These are phyloP conservation scores for Clarias batrachus DNA, from an alignment of 2,113 vertebrate genomes.

Conservation along the genomic window DNA sequence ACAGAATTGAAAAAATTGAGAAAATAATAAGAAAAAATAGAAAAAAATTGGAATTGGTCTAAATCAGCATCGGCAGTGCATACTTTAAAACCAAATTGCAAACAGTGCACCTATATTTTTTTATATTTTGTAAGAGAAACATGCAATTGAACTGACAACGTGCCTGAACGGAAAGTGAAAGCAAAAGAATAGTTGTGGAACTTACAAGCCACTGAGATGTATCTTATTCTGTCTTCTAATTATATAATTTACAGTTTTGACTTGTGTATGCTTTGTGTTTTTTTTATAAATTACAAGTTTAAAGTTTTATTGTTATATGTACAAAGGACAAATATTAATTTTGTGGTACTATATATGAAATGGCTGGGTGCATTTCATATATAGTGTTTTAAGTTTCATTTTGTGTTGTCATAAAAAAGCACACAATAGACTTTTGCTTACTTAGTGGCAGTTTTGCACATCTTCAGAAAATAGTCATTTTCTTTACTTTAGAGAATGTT, in stretches of 20 bases:
- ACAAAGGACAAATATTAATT: too few species aligned
- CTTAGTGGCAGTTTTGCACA: background rate
- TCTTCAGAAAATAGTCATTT: background rate
- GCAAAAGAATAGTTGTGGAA: background rate
- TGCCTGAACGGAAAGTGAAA: background rate
- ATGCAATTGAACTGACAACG: background rate
- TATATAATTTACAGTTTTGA: background rate
- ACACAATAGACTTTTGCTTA: background rate
- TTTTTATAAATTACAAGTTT: background rate
- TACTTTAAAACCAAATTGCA: too few species aligned
- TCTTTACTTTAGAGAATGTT: background rate
- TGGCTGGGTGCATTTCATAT: too few species aligned
- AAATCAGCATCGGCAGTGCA: too few species aligned
- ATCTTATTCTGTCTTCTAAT: background rate
- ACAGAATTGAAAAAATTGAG: too few species aligned
- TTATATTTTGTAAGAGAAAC: background rate
- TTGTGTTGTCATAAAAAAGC: background rate
- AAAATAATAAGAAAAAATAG: too few species aligned
- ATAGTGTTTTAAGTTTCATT: too few species aligned
- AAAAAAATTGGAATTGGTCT: too few species aligned
- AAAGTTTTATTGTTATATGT: too few species aligned
- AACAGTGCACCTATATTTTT: too few species aligned
- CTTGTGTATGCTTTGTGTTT: background rate
- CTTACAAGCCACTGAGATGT: background rate
- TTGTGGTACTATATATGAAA: too few species aligned